Conservation (phyloP, 2,888 invertebrate species). For the Microdon myrmicae region DNA sequence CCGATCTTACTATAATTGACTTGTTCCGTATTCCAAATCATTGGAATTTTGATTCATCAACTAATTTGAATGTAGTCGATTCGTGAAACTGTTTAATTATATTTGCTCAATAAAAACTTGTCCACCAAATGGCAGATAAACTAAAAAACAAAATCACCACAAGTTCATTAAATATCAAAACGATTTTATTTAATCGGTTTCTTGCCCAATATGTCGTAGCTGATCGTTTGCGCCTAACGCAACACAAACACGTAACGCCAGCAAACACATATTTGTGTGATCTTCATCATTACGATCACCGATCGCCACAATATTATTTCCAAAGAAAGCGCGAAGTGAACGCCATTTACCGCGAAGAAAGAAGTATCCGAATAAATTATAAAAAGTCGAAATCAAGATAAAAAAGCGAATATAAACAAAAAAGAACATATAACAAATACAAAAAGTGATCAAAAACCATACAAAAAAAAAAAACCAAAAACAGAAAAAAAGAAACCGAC, state of each 20-base stretch:
- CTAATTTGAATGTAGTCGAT: no score
- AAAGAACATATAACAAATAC: slow-evolving; percentile 19
- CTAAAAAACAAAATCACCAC: no score
- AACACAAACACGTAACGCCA: slow-evolving; percentile 3
- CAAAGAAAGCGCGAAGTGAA: slow-evolving; percentile 46
- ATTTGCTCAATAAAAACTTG: no score
- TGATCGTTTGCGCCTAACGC: no score
- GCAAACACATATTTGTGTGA: slow-evolving; percentile 11
- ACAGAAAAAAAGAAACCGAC: slow-evolving; percentile 30
- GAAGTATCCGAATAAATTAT: slow-evolving; percentile 22
- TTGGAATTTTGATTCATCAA: no score
- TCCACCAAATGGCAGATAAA: no score
- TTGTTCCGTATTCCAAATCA: no score
- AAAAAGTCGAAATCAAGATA: slow-evolving; percentile 9
- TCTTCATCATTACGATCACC: slow-evolving; percentile 16
- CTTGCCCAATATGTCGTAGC: no score
- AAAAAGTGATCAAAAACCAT: slow-evolving; percentile 21
- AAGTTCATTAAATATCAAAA: no score
- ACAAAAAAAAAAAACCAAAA: slow-evolving; percentile 13
- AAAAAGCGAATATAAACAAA: slow-evolving; percentile 12
- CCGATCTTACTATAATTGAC: no score
- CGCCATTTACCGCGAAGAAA: slow-evolving; percentile 36
- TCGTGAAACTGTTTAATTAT: no score
- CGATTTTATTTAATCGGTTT: no score
- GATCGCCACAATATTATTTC: slow-evolving; percentile 10